phyloP scores from a whole-genome alignment of 2,113 vertebrate genomes.

The Salvelinus namaycush region DNA sequence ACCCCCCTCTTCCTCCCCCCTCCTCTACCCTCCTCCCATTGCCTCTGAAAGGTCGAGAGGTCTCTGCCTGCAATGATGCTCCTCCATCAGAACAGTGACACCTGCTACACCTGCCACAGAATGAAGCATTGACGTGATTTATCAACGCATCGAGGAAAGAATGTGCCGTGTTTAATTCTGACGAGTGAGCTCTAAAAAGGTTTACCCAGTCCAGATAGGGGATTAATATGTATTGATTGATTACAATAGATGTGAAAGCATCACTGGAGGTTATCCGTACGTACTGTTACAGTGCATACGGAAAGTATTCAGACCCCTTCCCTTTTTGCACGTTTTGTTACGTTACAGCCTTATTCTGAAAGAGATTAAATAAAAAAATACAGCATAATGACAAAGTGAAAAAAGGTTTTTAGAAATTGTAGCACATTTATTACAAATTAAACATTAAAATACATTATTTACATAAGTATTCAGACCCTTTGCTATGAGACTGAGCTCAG shows the following conservation, averaged over 20 bases:
- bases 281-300: no score
- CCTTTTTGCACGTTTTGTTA: no score
- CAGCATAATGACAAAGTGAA: no score
- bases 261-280: background rate
- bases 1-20: background rate
- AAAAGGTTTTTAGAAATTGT: no score
- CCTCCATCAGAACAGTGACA: constrained; percentile 50
- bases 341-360: no score
- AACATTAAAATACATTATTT: no score
- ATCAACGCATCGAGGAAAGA: constrained; percentile 30
- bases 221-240: constrained; percentile 15
- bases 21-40: background rate
- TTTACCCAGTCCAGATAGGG: background rate
- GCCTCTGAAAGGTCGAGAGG: background rate
- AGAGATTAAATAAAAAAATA: no score
- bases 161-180: constrained; percentile 26
- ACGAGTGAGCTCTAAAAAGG: constrained; percentile 9
- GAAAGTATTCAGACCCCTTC: no score
- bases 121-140: constrained; percentile 47
- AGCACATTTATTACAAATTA: no score
- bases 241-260: background rate
- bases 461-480: no score
- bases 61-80: constrained; percentile 37
- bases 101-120: constrained; percentile 9
- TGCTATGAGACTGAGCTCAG: no score